A percentile compares a stretch with the other conserved stretches of the same genome.
Conservation (phyloP, 2,888 invertebrate species). For the Lydus trimaculatus region DNA sequence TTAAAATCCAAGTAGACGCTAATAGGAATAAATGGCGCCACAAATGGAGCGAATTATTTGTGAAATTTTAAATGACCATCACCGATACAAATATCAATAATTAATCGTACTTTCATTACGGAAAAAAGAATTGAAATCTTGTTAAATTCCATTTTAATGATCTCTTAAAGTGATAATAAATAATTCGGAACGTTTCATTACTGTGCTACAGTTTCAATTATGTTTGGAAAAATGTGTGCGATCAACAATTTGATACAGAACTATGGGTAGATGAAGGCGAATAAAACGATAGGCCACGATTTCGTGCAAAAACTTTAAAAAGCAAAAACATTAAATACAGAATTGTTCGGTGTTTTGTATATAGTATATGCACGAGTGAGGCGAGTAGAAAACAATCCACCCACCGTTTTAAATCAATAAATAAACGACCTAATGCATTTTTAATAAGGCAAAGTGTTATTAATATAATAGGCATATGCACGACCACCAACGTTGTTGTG, state of each 20-base stretch:
- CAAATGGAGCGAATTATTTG: too few relatives aligned
- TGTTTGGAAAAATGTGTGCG: conserved; percentile 28
- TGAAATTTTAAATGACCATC: too few relatives aligned
- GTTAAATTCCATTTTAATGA: conserved; percentile 13
- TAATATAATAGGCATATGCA: conserved; percentile 57
- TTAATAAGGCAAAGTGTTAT: conserved; percentile 59
- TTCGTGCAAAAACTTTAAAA: conserved; percentile 19
- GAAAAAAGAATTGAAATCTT: too few relatives aligned
- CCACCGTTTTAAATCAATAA: conserved; percentile 59
- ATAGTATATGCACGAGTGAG: conserved; percentile 10
- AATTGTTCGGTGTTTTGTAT: too few relatives aligned
- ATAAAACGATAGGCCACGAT: conserved; percentile 20
- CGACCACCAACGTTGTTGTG: conserved; percentile 57
- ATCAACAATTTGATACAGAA: conserved; percentile 25
- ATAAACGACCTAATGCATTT: conserved; percentile 58
- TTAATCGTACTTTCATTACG: too few relatives aligned
- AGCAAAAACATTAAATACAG: not conserved
- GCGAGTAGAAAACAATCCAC: conserved; percentile 44
- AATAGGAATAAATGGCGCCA: not conserved
- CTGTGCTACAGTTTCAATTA: conserved; percentile 44
- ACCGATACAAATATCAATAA: too few relatives aligned
- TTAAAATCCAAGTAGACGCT: not conserved
- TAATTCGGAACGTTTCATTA: conserved; percentile 32
- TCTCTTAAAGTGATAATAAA: conserved; percentile 20
- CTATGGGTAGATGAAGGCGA: conserved; percentile 16